These are phyloP conservation scores for Gryllus bimaculatus DNA, from an alignment of 1,140 invertebrate genomes.

Conservation along the genomic window DNA sequence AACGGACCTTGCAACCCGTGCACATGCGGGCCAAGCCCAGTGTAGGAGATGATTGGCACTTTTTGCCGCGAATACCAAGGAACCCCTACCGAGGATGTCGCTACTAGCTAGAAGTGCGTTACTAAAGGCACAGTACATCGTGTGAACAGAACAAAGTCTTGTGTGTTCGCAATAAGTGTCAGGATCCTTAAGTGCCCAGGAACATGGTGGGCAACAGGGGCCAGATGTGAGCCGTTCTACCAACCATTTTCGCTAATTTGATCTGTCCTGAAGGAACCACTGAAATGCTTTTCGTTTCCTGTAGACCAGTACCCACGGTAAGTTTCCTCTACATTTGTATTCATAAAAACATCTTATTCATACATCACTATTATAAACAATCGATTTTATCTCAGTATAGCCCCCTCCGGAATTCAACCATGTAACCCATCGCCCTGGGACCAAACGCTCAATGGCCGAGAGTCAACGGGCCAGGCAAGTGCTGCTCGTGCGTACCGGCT, in stretches of 20 bases:
- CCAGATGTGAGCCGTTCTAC: slow-evolving; percentile 50
- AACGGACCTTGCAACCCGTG: slow-evolving; percentile 28
- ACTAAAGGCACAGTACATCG: slow-evolving; percentile 50
- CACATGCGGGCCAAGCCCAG: slow-evolving; percentile 33
- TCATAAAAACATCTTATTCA: no score
- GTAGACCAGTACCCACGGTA: slow-evolving; percentile 24
- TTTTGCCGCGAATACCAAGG: slow-evolving; percentile 50
- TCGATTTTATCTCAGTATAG: background rate
- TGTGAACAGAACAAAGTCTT: slow-evolving; percentile 54
- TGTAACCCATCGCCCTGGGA: slow-evolving; percentile 38
- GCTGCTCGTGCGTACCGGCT: slow-evolving; percentile 39
- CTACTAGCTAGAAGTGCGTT: slow-evolving; percentile 55
- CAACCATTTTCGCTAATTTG: slow-evolving; percentile 55
- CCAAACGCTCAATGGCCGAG: slow-evolving; percentile 36
- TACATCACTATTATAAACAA: no score
- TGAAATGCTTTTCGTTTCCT: slow-evolving; percentile 47
- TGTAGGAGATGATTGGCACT: slow-evolving; percentile 44
- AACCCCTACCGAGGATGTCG: slow-evolving; percentile 51
- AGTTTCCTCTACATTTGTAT: background rate
- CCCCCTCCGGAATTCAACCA: slow-evolving; percentile 31
- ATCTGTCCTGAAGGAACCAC: slow-evolving; percentile 46
- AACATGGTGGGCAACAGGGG: slow-evolving; percentile 58
- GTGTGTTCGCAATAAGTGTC: slow-evolving; percentile 62
- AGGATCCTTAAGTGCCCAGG: slow-evolving; percentile 65
- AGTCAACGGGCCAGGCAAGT: slow-evolving; percentile 38